Conservation (phyloP, 2,797 vertebrate genomes). For the Tokudaia tokunoshimensis region DNA sequence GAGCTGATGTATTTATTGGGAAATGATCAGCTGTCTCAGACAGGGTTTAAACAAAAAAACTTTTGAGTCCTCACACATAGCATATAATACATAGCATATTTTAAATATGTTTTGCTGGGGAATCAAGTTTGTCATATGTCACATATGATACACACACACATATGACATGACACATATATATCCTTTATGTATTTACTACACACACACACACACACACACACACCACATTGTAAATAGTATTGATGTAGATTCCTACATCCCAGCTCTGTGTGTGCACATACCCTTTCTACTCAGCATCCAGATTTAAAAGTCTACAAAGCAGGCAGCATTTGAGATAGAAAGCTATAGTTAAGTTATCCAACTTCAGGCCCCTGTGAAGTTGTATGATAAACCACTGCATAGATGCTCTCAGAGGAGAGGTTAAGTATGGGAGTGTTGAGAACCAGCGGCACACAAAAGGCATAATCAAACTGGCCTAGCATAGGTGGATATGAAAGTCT, state of each 20-base stretch:
- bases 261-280: background rate
- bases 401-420: slow-evolving; percentile 59
- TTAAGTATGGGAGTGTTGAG: slow-evolving; percentile 67
- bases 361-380: background rate
- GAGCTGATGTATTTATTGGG: background rate
- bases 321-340: background rate
- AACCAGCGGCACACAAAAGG: slow-evolving; percentile 51
- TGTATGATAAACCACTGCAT: slow-evolving; percentile 47
- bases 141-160: background rate
- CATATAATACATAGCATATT: background rate
- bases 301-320: background rate
- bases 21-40: slow-evolving; percentile 13
- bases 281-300: background rate
- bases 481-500: slow-evolving; percentile 73
- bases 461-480: slow-evolving; percentile 50
- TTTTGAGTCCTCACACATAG: background rate
- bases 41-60: background rate
- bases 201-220: background rate
- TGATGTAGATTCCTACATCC: background rate
- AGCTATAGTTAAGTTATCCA: background rate
- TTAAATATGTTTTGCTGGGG: background rate
- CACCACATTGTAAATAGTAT: background rate
- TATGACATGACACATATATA: background rate
- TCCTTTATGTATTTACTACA: background rate
- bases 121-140: background rate